Percentiles rank a stretch among this genome's conserved stretches.
Conservation (phyloP, 1,140 invertebrate species). For the Luehdorfia chinensis region DNA sequence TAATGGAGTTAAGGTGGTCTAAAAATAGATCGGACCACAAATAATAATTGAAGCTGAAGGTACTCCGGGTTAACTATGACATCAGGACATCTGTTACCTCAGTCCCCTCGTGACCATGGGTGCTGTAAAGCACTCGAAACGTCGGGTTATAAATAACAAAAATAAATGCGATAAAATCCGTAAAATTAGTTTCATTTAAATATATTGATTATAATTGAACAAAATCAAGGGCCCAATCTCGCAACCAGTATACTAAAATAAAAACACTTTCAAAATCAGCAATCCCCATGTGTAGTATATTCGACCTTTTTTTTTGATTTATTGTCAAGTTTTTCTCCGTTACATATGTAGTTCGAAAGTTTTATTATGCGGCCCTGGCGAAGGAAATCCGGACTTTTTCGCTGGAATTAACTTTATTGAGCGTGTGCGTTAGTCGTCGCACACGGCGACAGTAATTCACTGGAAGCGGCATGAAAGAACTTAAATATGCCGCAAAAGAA, state of each 20-base stretch:
- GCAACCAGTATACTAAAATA: constrained; percentile 16
- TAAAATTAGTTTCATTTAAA: no score
- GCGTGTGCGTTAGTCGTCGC: constrained; percentile 25
- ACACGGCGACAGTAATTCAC: constrained; percentile 5
- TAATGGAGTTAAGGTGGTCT: no score
- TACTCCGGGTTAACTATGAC: no score
- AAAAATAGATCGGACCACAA: no score
- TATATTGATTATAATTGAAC: no score
- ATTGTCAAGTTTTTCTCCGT: constrained; percentile 34
- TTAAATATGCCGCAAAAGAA: constrained; percentile 3
- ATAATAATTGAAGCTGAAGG: no score
- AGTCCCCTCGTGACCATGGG: no score
- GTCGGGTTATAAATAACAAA: no score
- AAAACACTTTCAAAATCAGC: constrained; percentile 23
- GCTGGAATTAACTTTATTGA: constrained; percentile 40
- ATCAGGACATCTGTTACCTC: no score
- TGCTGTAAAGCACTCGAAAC: no score
- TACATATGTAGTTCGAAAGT: constrained; percentile 34
- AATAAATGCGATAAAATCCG: no score
- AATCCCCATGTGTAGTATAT: constrained; percentile 36
- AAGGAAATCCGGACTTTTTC: constrained; percentile 45
- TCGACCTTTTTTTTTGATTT: constrained; percentile 56
- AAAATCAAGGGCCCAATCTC: no score
- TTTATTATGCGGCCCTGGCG: constrained; percentile 40
- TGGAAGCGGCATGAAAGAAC: constrained; percentile 4